A percentile compares a stretch with the other conserved stretches of the same genome.
Conservation (phyloP, 2,888 invertebrate species). For the Lagria hirta region DNA sequence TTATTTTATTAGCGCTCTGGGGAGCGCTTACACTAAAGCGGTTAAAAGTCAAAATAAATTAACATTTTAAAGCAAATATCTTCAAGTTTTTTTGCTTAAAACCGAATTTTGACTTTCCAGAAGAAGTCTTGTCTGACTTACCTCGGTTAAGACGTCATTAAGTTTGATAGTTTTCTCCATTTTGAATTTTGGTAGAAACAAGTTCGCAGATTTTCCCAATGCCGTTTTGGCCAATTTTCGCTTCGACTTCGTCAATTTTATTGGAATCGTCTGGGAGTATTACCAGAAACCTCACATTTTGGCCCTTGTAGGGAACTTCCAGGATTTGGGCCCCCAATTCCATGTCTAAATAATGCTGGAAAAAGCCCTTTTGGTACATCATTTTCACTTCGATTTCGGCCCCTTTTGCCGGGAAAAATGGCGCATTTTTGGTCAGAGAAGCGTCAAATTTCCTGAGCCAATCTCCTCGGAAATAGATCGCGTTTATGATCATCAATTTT, state of each 20-base stretch:
- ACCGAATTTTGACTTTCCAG: constrained; percentile 1
- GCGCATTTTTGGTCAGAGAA: constrained; percentile 57
- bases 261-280: constrained; percentile 67
- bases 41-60: no score
- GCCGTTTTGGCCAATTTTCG: constrained; percentile 59
- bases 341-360: constrained; percentile 54
- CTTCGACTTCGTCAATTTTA: constrained; percentile 63
- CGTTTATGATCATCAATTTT: constrained; percentile 73
- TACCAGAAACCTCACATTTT: constrained; percentile 70
- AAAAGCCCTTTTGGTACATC: constrained; percentile 64
- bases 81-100: constrained; percentile 4
- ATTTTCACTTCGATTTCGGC: constrained; percentile 64
- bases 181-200: constrained; percentile 76
- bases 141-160: constrained; percentile 61
- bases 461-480: constrained; percentile 77
- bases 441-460: constrained; percentile 70
- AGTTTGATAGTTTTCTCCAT: constrained; percentile 72
- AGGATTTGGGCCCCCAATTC: constrained; percentile 62
- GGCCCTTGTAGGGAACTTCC: constrained; percentile 68
- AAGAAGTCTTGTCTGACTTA: no score
- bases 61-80: no score
- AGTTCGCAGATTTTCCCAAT: constrained; percentile 60
- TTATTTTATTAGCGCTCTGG: no score
- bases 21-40: no score
- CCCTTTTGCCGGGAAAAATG: constrained; percentile 63